Percentiles rank a stretch among this genome's conserved stretches.
phyloP scores from a whole-genome alignment of 2,797 vertebrate genomes.

The Pempheris klunzingeri region DNA sequence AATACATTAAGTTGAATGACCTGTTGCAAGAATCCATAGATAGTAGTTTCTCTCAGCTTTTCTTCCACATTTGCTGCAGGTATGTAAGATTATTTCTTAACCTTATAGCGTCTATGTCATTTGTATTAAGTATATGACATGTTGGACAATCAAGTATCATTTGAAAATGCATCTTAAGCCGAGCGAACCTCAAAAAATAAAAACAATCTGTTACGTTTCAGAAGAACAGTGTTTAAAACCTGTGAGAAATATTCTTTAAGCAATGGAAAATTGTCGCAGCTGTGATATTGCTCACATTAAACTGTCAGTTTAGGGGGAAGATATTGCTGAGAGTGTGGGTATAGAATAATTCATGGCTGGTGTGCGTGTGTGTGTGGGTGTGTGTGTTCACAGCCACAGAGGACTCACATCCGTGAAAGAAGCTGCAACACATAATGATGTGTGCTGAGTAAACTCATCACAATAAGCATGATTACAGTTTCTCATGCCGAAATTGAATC shows the following conservation, averaged over 20 bases:
- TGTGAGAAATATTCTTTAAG: conserved; percentile 6
- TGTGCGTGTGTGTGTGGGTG: conserved; percentile 14
- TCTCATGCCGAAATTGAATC: conserved; percentile 17
- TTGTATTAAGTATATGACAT: background rate
- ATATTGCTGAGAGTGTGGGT: conserved; percentile 25
- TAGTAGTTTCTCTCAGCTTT: background rate
- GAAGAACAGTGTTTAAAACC: conserved; percentile 9
- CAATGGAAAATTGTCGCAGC: conserved; percentile 3
- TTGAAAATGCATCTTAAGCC: conserved; percentile 1
- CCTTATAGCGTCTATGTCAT: background rate
- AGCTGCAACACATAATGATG: conserved; percentile 43
- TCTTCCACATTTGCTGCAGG: background rate
- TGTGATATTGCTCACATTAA: conserved; percentile 41
- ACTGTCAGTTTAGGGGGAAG: conserved; percentile 44
- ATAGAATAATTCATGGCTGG: conserved; percentile 58
- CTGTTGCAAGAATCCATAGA: background rate
- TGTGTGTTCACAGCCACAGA: conserved; percentile 15
- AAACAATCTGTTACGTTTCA: conserved; percentile 5
- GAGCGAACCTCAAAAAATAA: background rate
- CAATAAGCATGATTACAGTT: conserved; percentile 35
- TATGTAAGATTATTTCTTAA: background rate
- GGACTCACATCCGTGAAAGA: conserved; percentile 28
- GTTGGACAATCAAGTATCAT: background rate
- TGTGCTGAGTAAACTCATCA: conserved; percentile 45
- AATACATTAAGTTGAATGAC: background rate